Evolutionary conservation across 2,113 vertebrate species (phyloP), one percentile per base, ranked within the genome.

Genomic region (Pygoscelis adeliae): DNA sequence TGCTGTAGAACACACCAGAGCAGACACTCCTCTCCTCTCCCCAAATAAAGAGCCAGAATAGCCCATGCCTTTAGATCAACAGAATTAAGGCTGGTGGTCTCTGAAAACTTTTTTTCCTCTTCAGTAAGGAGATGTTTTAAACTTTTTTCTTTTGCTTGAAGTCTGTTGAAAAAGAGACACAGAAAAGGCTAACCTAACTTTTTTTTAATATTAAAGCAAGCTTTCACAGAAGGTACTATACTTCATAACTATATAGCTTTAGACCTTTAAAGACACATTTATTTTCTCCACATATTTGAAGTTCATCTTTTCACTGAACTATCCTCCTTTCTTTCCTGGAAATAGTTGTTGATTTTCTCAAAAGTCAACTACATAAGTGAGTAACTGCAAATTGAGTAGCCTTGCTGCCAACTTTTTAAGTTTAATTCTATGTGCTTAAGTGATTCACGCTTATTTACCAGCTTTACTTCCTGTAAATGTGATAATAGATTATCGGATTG

Each of bases 1-100:
- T 81, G 63, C 87, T 91, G 70, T 42, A 82, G 93, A 96, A 94
- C 13, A 44, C 47, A 87, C 65, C 19, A 95, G 77, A 91, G 65
- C 47, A 55, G 76, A 67, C 32, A 50, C 4, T 10, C 29, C 38
- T 34, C 47, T 61, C 13, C 32, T 79, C 77, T 81, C 26, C 36
- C 56, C 59, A 58, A 8, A 74, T 3, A 42, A 70, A 46, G 47
- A 15, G 23, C 34, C 72, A 81, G 32, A 87, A 61, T 0, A 91
- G 58, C 38, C 59, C 59, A 9, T 18, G 61, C 44, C 59, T 73
- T 55, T 7, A 61, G 11, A 65, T 18, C 20, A 44, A 34, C 30
- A 40, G 12, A 85, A 63, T 13, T n/a, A 42, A 87, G 17, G 59
- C 19, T 46, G 50, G 30, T 21, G 21, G 9, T 53, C 76, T 59